Conservation (phyloP, 1,140 invertebrate genomes). For the Drosophila aff. region DNA sequence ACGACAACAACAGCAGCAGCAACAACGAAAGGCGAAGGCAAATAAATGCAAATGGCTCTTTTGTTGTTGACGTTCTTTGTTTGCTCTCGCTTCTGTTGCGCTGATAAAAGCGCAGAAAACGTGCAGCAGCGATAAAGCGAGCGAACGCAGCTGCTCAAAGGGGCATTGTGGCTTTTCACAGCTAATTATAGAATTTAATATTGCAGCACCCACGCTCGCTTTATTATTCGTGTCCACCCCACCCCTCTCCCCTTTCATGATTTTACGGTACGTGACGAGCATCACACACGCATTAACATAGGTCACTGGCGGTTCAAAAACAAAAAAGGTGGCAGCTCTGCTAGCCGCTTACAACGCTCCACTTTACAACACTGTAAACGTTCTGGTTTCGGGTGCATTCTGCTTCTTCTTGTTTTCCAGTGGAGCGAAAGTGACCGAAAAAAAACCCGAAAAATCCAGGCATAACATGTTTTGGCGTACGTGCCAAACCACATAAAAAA, state of each 20-base stretch:
- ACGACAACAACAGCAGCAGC: background rate
- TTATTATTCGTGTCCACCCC: slow-evolving; percentile 1
- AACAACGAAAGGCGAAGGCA: slow-evolving; percentile 9
- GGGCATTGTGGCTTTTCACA: slow-evolving; percentile 10
- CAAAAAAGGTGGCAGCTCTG: slow-evolving; percentile 17
- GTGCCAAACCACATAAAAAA: slow-evolving; percentile 16
- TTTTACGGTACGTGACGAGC: slow-evolving; percentile 62
- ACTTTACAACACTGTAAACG: slow-evolving; percentile 36
- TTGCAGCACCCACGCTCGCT: slow-evolving; percentile 27
- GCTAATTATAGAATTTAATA: slow-evolving; percentile 40
- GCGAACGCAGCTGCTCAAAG: slow-evolving; percentile 31
- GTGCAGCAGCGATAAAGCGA: slow-evolving; percentile 34
- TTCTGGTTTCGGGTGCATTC: slow-evolving; percentile 29
- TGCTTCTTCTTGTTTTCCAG: slow-evolving; percentile 13
- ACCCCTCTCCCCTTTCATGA: background rate
- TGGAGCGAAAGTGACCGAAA: slow-evolving; percentile 39
- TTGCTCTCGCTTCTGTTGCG: slow-evolving; percentile 15
- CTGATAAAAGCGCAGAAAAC: slow-evolving; percentile 45
- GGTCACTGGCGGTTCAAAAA: slow-evolving; percentile 1
- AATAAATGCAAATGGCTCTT: slow-evolving; percentile 37
- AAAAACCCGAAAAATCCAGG: slow-evolving; percentile 26
- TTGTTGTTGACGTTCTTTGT: slow-evolving; percentile 48
- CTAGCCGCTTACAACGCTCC: slow-evolving; percentile 1
- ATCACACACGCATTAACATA: slow-evolving; percentile 9
- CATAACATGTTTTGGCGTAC: slow-evolving; percentile 46